Evolutionary conservation across 64 coral and sea anemone species (phyloP).

Genomic region (Orbicella faveolata): DNA sequence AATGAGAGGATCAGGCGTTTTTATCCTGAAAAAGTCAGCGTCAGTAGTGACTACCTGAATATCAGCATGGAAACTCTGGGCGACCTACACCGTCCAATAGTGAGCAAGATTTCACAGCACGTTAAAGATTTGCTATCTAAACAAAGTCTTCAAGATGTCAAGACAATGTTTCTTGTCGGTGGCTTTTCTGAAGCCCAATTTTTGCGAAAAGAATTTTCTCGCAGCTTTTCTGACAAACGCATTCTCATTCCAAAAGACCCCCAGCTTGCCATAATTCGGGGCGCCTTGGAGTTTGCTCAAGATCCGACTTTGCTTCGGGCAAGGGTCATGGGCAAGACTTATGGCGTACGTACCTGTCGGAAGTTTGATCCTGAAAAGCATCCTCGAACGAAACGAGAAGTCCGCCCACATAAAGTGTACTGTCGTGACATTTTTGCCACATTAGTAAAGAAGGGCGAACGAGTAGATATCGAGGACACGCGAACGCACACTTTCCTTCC

Average conservation of each 20-base stretch:
- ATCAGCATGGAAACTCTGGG: neutral
- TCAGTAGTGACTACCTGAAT: slow-evolving; percentile 23
- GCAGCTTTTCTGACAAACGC: neutral
- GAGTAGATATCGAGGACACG: neutral
- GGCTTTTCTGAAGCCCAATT: slow-evolving; percentile 38
- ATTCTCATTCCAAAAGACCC: slow-evolving; percentile 10
- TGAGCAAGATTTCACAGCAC: neutral
- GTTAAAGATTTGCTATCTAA: neutral
- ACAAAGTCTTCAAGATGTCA: slow-evolving; percentile 6
- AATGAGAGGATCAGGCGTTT: neutral
- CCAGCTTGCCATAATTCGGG: slow-evolving; percentile 14
- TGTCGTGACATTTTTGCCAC: neutral
- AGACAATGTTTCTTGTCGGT: slow-evolving; percentile 28
- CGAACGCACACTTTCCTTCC: neutral
- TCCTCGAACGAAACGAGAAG: neutral
- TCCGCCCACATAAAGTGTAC: neutral
- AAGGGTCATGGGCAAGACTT: slow-evolving; percentile 32
- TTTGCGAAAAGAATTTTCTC: slow-evolving; percentile 20
- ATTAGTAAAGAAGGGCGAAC: neutral
- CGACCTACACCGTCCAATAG: neutral
- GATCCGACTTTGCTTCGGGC: slow-evolving; percentile 22
- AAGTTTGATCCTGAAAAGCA: neutral
- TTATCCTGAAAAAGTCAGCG: neutral
- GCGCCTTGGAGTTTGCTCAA: slow-evolving; percentile 30
- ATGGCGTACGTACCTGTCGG: neutral